A percentile compares a stretch with the other conserved stretches of the same genome.
Conservation (phyloP, 2,797 vertebrate genomes). For the Trachurus trachurus region DNA sequence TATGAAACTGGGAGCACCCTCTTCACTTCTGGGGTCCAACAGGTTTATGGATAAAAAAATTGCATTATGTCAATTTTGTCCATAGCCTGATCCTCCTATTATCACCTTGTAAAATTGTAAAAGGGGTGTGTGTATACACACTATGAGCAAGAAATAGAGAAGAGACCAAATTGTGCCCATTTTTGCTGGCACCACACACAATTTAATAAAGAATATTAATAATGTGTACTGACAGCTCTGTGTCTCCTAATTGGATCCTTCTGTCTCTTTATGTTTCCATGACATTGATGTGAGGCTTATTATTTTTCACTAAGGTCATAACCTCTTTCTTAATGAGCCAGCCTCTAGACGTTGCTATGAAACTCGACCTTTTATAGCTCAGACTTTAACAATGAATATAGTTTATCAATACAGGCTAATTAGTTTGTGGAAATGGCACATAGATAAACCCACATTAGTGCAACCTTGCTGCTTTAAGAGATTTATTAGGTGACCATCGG, state of each 20-base stretch:
- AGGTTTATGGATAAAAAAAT: too few relatives aligned
- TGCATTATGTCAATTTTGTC: too few relatives aligned
- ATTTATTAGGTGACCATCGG: conserved; percentile 3
- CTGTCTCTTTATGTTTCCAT: conserved; percentile 37
- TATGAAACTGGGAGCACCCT: not conserved
- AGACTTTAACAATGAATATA: conserved; percentile 19
- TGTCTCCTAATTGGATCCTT: conserved; percentile 29
- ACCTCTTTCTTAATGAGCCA: conserved; percentile 36
- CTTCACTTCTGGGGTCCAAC: not conserved
- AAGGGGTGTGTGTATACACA: too few relatives aligned
- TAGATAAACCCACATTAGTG: conserved; percentile 10
- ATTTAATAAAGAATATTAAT: conserved; percentile 33
- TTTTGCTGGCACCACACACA: not conserved
- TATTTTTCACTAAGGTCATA: conserved; percentile 56
- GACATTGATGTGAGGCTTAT: conserved; percentile 37
- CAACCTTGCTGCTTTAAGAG: not conserved
- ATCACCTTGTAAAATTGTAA: too few relatives aligned
- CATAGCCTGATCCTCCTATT: too few relatives aligned
- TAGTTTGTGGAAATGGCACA: conserved; percentile 19
- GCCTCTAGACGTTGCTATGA: conserved; percentile 48
- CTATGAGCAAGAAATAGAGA: too few relatives aligned
- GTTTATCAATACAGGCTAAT: conserved; percentile 43
- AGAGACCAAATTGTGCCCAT: too few relatives aligned
- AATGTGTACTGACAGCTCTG: conserved; percentile 1
- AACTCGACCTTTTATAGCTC: conserved; percentile 48